Conservation (phyloP, 2,888 invertebrate genomes). For the Oxyscelio sp. region DNA sequence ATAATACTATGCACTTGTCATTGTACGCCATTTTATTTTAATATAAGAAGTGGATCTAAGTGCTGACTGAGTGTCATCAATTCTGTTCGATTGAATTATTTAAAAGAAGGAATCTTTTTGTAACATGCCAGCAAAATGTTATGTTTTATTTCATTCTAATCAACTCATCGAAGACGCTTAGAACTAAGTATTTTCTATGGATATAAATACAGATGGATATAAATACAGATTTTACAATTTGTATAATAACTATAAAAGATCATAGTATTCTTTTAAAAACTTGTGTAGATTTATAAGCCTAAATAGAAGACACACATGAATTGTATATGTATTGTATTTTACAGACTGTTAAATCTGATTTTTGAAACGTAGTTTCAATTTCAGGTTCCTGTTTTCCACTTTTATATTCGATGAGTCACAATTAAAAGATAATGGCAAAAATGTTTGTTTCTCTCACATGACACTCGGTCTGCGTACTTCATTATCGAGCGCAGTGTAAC, state of each 20-base stretch:
- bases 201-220: too few species aligned
- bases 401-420: neutral
- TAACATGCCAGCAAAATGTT: too few species aligned
- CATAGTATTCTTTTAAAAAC: too few species aligned
- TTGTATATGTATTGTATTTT: too few species aligned
- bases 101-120: too few species aligned
- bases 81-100: neutral
- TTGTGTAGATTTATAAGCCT: too few species aligned
- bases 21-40: constrained; percentile 22
- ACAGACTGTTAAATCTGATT: too few species aligned
- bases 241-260: too few species aligned
- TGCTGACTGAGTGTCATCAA: neutral
- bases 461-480: constrained; percentile 23
- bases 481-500: constrained; percentile 18
- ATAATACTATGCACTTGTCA: constrained; percentile 18
- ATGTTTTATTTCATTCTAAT: neutral
- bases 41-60: neutral
- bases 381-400: neutral
- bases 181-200: neutral
- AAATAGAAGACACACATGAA: too few species aligned
- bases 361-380: neutral
- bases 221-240: neutral
- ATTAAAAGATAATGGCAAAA: too few species aligned
- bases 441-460: neutral
- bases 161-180: neutral